phyloP scores from a whole-genome alignment of 2,797 vertebrate genomes.

The Pempheris klunzingeri region DNA sequence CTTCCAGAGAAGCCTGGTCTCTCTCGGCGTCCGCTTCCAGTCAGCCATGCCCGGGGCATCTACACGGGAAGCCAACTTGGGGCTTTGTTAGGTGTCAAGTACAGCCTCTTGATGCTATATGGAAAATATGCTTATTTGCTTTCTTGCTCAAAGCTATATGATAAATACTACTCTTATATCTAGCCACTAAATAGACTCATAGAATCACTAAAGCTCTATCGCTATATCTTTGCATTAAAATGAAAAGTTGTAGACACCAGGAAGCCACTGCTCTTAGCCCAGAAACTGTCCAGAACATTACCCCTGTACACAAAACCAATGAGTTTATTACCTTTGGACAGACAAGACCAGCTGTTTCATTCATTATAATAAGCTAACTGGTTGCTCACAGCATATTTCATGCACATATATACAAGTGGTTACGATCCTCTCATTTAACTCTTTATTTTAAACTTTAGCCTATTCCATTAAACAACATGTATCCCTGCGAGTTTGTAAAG shows the following conservation, averaged over 20 bases:
- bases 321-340: background rate
- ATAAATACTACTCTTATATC: background rate
- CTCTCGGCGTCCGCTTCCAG: slow-evolving; percentile 17
- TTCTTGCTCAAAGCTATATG: background rate
- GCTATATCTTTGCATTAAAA: background rate
- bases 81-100: too few species aligned
- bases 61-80: slow-evolving; percentile 35
- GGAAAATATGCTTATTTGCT: background rate
- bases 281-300: background rate
- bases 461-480: background rate
- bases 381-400: too few species aligned
- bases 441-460: too few species aligned
- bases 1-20: slow-evolving; percentile 2
- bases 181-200: too few species aligned
- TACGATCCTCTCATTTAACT: background rate
- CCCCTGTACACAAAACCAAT: background rate
- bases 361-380: too few species aligned
- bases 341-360: background rate
- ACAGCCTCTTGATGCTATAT: too few species aligned
- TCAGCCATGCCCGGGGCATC: slow-evolving; percentile 10
- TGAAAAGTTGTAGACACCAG: background rate
- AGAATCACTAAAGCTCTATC: background rate
- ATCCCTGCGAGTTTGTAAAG: background rate
- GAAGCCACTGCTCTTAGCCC: background rate
- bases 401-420: background rate